Base-by-base conservation (phyloP, 2,888 invertebrate genomes). In the Eristalis tenax region DNA sequence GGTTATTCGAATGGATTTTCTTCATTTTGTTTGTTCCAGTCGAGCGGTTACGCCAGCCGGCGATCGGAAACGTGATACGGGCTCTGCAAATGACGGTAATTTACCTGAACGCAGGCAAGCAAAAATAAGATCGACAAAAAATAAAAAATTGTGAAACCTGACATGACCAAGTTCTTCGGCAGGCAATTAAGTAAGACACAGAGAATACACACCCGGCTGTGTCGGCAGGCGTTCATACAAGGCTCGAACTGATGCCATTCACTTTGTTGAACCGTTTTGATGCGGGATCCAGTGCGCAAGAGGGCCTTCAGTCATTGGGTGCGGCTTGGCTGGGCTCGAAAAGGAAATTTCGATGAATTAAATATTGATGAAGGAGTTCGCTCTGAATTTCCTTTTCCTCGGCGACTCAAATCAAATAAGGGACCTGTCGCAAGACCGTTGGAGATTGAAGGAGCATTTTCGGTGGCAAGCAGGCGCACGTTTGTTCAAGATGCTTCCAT, bases 121-220 rank as follows among this genome's bases (percentile, higher is more conserved):
- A 8, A 18, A 50, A 6, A 50, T 5, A 18, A 18, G 18, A 50
- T 18, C 18, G 6, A 18, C 5, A 50, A n/a, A 50, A n/a, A n/a
- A n/a, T n/a, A 15, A 6, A 50, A 50, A 28, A 22, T 28, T 23
- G 38, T 22, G 11, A 35, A 43, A 65, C 23, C 15, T 22, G 50
- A 73, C 65, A 66, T 79, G 23, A n/a, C 32, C 71, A 61, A 56
- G 43, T 35, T 64, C 61, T 56, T 56, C 63, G 69, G 38, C 32
- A 2, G 50, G 56, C 71, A 73, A 79, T 65, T 79, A 73, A 73
- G 66, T 66, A 22, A 18, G 26, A 59, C 71, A 18, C n/a, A 22
- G 50, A 50, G 50, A 79, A 65, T 43, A 66, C 40, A 79, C 79
- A 70, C 71, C 79, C 65, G 59, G 22, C 18, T 18, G 18, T 18